Conservation (phyloP, 2,888 invertebrate genomes). For the Lycocerus yunnanus region DNA sequence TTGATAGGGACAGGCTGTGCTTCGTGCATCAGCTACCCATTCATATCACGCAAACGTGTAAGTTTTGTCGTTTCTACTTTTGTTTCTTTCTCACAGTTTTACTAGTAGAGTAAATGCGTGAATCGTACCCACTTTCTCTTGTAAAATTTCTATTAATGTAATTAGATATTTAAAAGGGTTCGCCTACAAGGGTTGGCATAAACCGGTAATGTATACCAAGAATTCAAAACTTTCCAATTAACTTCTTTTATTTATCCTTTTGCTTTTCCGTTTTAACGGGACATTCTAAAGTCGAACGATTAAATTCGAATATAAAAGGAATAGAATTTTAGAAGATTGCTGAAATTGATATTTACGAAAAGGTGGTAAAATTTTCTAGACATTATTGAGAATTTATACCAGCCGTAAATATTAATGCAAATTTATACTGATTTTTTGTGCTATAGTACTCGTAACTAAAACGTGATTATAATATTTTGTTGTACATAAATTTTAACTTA, state of each 20-base stretch:
- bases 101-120: constrained; percentile 7
- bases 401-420: neutral
- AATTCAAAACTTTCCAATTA: constrained; percentile 26
- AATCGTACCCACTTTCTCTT: constrained; percentile 9
- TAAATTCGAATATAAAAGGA: neutral
- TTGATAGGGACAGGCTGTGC: constrained; percentile 33
- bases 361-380: neutral
- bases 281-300: neutral
- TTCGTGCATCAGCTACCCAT: constrained; percentile 33
- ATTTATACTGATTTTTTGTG: neutral
- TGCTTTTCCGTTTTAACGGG: neutral
- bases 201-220: constrained; percentile 31
- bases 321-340: neutral
- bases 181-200: constrained; percentile 30
- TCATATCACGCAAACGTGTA: constrained; percentile 39
- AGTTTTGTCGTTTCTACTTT: constrained; percentile 27
- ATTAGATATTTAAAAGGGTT: constrained; percentile 38
- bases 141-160: constrained; percentile 31
- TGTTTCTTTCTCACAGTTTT: constrained; percentile 20
- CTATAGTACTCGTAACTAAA: neutral
- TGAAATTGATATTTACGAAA: neutral
- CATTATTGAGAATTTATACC: neutral
- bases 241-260: neutral
- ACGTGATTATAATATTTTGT: neutral
- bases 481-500: neutral